These are phyloP conservation scores for Drosophila subobscura DNA, from an alignment of 1,140 invertebrate species.

Conservation along the genomic window DNA sequence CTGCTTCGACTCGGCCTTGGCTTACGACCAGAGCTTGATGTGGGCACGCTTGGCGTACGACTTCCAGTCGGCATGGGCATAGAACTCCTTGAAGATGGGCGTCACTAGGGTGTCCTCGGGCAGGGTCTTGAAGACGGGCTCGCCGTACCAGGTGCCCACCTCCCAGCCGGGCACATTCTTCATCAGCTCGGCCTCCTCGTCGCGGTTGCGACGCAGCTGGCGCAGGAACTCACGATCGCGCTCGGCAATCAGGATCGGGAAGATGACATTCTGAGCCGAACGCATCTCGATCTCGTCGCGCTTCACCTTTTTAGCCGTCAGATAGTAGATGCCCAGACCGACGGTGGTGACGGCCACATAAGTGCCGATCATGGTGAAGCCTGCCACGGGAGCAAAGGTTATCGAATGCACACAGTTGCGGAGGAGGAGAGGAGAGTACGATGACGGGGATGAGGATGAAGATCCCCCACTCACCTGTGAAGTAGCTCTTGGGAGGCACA, in stretches of 20 bases:
- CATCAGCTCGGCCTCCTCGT: conserved; percentile 94
- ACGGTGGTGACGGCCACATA: conserved; percentile 86
- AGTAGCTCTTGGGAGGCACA: conserved; percentile 88
- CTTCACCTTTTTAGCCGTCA: conserved; percentile 85
- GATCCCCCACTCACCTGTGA: conserved; percentile 86
- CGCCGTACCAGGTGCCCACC: conserved; percentile 93
- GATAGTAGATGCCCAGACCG: conserved; percentile 86
- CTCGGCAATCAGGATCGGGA: conserved; percentile 91
- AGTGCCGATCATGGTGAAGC: conserved; percentile 85
- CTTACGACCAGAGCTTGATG: conserved; percentile 85
- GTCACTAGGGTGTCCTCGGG: conserved; percentile 86
- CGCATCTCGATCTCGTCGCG: conserved; percentile 88
- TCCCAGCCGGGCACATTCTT: conserved; percentile 94
- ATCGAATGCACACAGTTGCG: not conserved
- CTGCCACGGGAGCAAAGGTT: conserved; percentile 71
- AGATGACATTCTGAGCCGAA: conserved; percentile 89
- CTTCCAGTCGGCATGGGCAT: conserved; percentile 86
- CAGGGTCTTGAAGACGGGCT: conserved; percentile 89
- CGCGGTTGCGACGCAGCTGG: conserved; percentile 90
- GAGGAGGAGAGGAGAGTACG: not conserved
- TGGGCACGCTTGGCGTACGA: conserved; percentile 85
- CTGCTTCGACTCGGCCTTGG: not conserved
- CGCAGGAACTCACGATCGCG: conserved; percentile 92
- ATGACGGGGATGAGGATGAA: too few species aligned
- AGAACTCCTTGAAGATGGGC: conserved; percentile 88